Conservation (phyloP, 2,888 invertebrate genomes). For the Gymnocheta viridis region DNA sequence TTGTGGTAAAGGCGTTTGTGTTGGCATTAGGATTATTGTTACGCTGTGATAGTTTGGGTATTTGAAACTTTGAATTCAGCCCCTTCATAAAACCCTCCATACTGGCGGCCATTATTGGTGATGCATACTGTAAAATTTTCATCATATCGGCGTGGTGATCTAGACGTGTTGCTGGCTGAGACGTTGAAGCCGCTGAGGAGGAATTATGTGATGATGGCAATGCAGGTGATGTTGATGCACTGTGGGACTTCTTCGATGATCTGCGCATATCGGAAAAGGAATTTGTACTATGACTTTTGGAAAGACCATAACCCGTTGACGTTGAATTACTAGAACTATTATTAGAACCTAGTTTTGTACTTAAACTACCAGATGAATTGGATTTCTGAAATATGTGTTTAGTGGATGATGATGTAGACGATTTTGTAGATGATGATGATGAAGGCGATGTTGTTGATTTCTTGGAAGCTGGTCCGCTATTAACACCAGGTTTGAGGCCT, state of each 20-base stretch:
- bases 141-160: conserved; percentile 80
- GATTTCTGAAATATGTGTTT: conserved; percentile 81
- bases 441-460: conserved; percentile 77
- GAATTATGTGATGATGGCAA: conserved; percentile 51
- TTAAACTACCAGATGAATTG: conserved; percentile 80
- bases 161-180: conserved; percentile 77
- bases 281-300: conserved; percentile 81
- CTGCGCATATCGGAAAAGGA: conserved; percentile 74
- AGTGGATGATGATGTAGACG: conserved; percentile 44
- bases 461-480: conserved; percentile 92
- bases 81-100: conserved; percentile 91
- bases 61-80: conserved; percentile 92
- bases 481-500: conserved; percentile 92
- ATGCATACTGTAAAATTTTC: conserved; percentile 84
- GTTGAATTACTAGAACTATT: conserved; percentile 71
- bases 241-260: conserved; percentile 67
- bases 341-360: conserved; percentile 74
- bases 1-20: conserved; percentile 56
- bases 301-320: conserved; percentile 71
- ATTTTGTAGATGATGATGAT: conserved; percentile 59
- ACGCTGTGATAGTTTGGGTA: conserved; percentile 89
- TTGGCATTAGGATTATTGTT: conserved; percentile 62
- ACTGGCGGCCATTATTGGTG: conserved; percentile 84
- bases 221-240: conserved; percentile 73
- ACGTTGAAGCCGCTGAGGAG: conserved; percentile 50